These are phyloP conservation scores for Gobio gobio DNA, from an alignment of 2,113 vertebrate genomes.

Conservation along the genomic window DNA sequence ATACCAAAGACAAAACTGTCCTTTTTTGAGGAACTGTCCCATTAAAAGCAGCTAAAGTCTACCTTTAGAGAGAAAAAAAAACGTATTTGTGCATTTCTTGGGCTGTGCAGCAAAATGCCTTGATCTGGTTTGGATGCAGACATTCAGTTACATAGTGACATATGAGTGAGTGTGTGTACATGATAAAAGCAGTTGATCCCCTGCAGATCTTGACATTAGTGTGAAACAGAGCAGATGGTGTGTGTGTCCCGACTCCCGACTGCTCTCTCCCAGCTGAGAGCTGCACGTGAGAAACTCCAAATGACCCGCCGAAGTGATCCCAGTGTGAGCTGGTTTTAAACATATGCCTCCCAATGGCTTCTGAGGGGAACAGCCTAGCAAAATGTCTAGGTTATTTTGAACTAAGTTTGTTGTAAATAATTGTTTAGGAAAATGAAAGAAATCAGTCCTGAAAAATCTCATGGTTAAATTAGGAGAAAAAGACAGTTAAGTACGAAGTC, in stretches of 20 bases:
- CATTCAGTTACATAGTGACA: neutral
- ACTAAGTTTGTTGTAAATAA: too few relatives aligned
- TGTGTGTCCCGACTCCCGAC: neutral
- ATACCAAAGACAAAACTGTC: neutral
- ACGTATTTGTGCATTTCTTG: neutral
- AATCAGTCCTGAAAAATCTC: too few relatives aligned
- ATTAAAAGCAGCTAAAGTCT: neutral
- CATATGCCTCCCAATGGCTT: neutral
- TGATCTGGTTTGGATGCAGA: conserved; percentile 8
- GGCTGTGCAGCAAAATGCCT: neutral
- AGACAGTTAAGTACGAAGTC: too few relatives aligned
- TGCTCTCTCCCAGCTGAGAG: conserved; percentile 1
- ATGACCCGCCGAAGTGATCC: conserved; percentile 24
- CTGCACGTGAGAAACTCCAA: conserved; percentile 6
- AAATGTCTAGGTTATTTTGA: too few relatives aligned
- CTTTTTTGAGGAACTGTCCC: neutral
- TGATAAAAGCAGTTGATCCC: neutral
- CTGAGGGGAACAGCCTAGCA: neutral
- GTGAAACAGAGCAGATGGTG: conserved; percentile 24
- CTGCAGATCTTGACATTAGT: conserved; percentile 32
- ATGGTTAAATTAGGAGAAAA: too few relatives aligned
- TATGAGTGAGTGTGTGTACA: neutral
- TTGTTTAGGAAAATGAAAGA: too few relatives aligned
- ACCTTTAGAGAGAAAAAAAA: neutral
- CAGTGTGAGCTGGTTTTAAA: conserved; percentile 19